Evolutionary conservation across 2,888 invertebrate species (phyloP).

Genomic region (Atethmia centrago): DNA sequence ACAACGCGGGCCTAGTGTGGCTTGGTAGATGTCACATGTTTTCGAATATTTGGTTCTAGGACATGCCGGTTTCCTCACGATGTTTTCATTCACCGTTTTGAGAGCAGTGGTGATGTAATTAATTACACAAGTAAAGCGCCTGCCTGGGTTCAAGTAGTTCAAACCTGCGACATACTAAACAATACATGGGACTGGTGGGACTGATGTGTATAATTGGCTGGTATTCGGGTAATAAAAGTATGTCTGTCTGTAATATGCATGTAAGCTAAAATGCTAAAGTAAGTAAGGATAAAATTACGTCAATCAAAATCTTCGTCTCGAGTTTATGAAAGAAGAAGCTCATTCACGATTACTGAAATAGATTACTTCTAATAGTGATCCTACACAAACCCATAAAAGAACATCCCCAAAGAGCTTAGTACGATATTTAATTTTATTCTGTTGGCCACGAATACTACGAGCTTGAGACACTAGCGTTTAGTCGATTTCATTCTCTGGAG

Average conservation of each 20-base stretch:
- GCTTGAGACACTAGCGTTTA: constrained; percentile 8
- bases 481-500: too few relatives aligned
- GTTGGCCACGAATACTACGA: constrained; percentile 30
- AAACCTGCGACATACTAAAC: too few relatives aligned
- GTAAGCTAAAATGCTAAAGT: background rate
- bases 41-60: too few relatives aligned
- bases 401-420: constrained; percentile 17
- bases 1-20: too few relatives aligned
- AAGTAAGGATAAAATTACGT: background rate
- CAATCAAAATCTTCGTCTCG: constrained; percentile 8
- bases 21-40: too few relatives aligned
- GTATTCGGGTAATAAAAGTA: too few relatives aligned
- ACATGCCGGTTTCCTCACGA: too few relatives aligned
- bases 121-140: too few relatives aligned
- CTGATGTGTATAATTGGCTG: background rate
- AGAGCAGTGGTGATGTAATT: too few relatives aligned
- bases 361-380: constrained; percentile 6
- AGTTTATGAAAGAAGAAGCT: constrained; percentile 3
- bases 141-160: too few relatives aligned
- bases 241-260: background rate
- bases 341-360: constrained; percentile 27
- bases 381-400: constrained; percentile 14
- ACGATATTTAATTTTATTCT: constrained; percentile 39
- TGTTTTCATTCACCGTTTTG: too few relatives aligned
- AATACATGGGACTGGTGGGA: too few relatives aligned